Conservation (phyloP, 2,113 vertebrate genomes). For the Gymnocephalus cernua region DNA sequence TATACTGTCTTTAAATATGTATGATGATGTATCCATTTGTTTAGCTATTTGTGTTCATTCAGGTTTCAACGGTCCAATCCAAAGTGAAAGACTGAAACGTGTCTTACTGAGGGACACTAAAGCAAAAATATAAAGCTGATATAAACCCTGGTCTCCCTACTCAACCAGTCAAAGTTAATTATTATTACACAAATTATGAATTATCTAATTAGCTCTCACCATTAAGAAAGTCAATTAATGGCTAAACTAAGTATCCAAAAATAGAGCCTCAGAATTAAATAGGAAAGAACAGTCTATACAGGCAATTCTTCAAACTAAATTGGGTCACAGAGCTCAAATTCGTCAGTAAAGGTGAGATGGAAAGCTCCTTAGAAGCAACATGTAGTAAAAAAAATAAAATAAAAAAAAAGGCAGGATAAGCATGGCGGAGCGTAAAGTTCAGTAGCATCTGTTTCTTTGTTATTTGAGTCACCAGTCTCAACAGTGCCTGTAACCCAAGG, state of each 20-base stretch:
- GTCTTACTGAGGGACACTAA: neutral
- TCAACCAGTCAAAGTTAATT: slow-evolving; percentile 5
- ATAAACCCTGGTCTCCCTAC: slow-evolving; percentile 3
- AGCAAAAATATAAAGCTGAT: neutral
- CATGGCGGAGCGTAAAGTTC: slow-evolving; percentile 37
- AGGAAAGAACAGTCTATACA: slow-evolving; percentile 25
- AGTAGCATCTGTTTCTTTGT: slow-evolving; percentile 44
- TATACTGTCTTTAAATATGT: neutral
- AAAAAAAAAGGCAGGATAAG: slow-evolving; percentile 32
- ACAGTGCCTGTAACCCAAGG: slow-evolving; percentile 6
- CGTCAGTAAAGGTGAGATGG: slow-evolving; percentile 41
- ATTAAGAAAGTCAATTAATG: slow-evolving; percentile 34
- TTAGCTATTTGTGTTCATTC: neutral
- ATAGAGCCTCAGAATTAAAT: slow-evolving; percentile 38
- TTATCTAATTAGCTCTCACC: slow-evolving; percentile 29
- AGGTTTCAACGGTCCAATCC: neutral
- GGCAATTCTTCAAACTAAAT: slow-evolving; percentile 53
- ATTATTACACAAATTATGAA: slow-evolving; percentile 21
- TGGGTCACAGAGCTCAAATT: slow-evolving; percentile 53
- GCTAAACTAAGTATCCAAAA: slow-evolving; percentile 35
- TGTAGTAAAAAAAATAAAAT: slow-evolving; percentile 9
- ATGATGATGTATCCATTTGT: neutral
- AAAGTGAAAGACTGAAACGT: neutral
- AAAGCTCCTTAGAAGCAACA: slow-evolving; percentile 24
- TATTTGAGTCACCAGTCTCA: slow-evolving; percentile 18